Evolutionary conservation across 2,888 invertebrate genomes (phyloP), one percentile per base, ranked within the genome.

Genomic region (Galerucella nymphaeae): DNA sequence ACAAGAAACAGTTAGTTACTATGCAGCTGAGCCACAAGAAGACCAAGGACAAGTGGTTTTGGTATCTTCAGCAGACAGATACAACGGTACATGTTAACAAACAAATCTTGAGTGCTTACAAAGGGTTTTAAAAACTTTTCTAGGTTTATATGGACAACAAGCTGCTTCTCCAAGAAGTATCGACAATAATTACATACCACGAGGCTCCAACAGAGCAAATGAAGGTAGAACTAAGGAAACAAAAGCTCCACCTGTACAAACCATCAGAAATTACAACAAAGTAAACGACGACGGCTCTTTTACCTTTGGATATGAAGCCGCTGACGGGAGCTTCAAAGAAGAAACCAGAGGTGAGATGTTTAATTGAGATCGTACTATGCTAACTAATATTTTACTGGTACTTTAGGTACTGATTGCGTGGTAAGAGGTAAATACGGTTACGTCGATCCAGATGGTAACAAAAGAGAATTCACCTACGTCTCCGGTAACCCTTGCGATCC

Each of bases 351-450:
- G 78, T 74, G 65, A 94, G 30, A 30, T 1, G 30, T 30, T 30
- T 8, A 30, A 8, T 30, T 30, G 30, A 30, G 30, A 30, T 30
- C 30, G 30, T 30, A 30, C 30, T 30, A 30, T 30, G 1, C 30
- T 30, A 30, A 30, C 30, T 1, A 30, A 30, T 8, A 30, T 30
- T 30, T 30, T 8, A 30, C 8, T 30, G 30, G 2, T 23, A 18
- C 10, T 61, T n/a, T 42, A 78, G 78, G 94, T 63, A 93, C 93
- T 0, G 95, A 95, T 86, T 95, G 95, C 85, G 94, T 95, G 0
- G 95, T 95, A 6, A 90, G 94, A 73, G 95, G 95, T 67, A 95
- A 95, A 85, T 95, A 95, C 85, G 95, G 95, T 23, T 95, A 95
- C 87, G 88, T 95, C 13, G 95, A 95, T 86, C 95, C 95, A 0